These are phyloP conservation scores for Sapajus apella DNA, from an alignment of 2,113 vertebrate genomes.

Conservation along the genomic window DNA sequence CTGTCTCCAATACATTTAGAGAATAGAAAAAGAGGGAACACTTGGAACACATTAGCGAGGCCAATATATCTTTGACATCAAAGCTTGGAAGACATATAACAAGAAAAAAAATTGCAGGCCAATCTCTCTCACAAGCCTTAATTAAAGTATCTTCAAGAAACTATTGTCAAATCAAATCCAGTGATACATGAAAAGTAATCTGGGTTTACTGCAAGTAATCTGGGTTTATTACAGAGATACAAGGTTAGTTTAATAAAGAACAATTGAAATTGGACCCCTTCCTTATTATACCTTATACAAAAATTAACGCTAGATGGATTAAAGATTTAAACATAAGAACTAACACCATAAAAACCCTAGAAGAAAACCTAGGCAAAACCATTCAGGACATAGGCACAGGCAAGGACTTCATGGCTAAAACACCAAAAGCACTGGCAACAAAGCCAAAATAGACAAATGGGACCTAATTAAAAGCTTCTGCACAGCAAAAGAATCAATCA, in stretches of 20 bases:
- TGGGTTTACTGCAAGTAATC: background rate
- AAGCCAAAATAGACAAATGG: too few species aligned
- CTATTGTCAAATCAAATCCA: background rate
- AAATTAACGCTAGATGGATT: too few species aligned
- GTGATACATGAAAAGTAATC: background rate
- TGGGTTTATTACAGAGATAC: background rate
- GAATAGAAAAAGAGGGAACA: background rate
- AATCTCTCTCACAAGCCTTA: background rate
- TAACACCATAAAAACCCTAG: too few species aligned
- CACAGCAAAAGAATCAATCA: too few species aligned
- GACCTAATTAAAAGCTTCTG: too few species aligned
- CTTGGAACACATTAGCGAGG: background rate
- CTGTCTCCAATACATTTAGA: conserved; percentile 3
- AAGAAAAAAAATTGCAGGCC: background rate
- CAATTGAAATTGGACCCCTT: background rate
- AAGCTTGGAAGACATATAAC: background rate
- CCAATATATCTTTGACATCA: background rate
- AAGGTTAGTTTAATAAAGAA: background rate
- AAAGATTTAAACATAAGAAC: too few species aligned
- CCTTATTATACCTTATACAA: too few species aligned
- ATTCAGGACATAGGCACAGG: too few species aligned
- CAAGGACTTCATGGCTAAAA: too few species aligned
- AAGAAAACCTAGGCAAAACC: too few species aligned
- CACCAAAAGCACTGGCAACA: too few species aligned
- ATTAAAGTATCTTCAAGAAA: background rate